Evolutionary conservation across 2,888 invertebrate genomes (phyloP).

Genomic region (Caenorhabditis doughertyi): DNA sequence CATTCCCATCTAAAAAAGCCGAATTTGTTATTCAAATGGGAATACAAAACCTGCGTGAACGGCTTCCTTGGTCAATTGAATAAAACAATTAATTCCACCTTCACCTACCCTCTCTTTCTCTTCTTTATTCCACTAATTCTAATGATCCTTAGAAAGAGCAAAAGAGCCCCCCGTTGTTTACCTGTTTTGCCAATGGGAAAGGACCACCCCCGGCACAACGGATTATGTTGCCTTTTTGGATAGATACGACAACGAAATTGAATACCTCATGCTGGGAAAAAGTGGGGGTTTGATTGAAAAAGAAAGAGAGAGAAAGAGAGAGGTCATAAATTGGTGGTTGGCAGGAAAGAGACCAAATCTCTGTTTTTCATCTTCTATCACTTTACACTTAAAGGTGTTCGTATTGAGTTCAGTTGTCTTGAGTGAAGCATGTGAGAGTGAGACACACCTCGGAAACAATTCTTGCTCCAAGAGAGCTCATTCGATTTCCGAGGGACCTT

Average conservation of each 20-base stretch:
- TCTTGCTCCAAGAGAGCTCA: slow-evolving; percentile 21
- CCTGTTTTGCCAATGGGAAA: slow-evolving; percentile 38
- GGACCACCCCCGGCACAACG: slow-evolving; percentile 29
- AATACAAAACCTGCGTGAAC: background rate
- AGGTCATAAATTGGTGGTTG: slow-evolving; percentile 35
- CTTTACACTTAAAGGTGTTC: slow-evolving; percentile 43
- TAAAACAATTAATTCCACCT: slow-evolving; percentile 40
- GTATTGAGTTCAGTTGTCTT: background rate
- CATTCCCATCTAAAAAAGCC: background rate
- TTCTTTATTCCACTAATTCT: slow-evolving; percentile 21
- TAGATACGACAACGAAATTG: slow-evolving; percentile 40
- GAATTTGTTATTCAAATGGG: slow-evolving; percentile 12
- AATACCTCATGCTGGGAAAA: slow-evolving; percentile 30
- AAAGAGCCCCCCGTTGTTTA: slow-evolving; percentile 43
- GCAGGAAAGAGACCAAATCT: background rate
- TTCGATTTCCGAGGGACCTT: slow-evolving; percentile 45
- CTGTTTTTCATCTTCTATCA: slow-evolving; percentile 13
- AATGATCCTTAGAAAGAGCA: slow-evolving; percentile 19
- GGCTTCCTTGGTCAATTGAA: slow-evolving; percentile 15
- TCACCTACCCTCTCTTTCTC: background rate
- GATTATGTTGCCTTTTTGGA: slow-evolving; percentile 61
- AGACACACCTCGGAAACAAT: slow-evolving; percentile 1
- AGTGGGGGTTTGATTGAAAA: slow-evolving; percentile 6
- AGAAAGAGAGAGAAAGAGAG: background rate
- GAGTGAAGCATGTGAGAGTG: slow-evolving; percentile 5